Evolutionary conservation across 2,113 vertebrate species (phyloP), one percentile per base, ranked within the genome.

Genomic region (Ahaetulla prasina): DNA sequence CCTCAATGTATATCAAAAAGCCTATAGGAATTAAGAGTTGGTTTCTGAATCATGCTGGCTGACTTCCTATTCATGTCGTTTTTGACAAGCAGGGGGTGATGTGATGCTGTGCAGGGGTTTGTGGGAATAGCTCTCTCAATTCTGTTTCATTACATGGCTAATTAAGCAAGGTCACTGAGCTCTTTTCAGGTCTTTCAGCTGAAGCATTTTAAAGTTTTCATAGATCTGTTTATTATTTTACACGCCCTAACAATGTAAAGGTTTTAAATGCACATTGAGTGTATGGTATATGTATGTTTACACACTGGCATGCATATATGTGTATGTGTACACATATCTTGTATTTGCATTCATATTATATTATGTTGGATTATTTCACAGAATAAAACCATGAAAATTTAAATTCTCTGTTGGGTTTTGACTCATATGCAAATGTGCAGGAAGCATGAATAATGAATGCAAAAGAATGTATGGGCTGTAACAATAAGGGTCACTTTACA

Each of bases 71-170:
- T 97, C 96, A 96, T 96, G 95, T 94, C 90, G 92, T 94, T 96
- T 93, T 94, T 92, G 94, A 93, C 89, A 90, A 84, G 92, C 22
- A 10, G 96, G 94, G 95, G 94, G 95, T 95, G 94, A 96, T 97
- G 95, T 94, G 95, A 90, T 92, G 94, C 95, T 96, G 96, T 90
- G 96, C 95, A 90, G 84, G 60, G 94, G 96, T 97, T 94, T 96
- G 95, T 97, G 96, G 97, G 97, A 97, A 97, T 95, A 94, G 96
- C 86, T 96, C 95, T 97, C 97, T 97, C 93, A 94, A 96, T 95
- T 96, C 97, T 96, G 97, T 92, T 96, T 97, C 96, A 96, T 98
- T 98, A 97, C 95, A 96, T 96, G 97, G 97, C 97, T 98, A 97
- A 97, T 97, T 97, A 97, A 96, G 95, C 96, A 96, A 96, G 97